A percentile compares a stretch with the other conserved stretches of the same genome.
phyloP scores from a whole-genome alignment of 2,797 vertebrate species.

The Anguilla obscura region DNA sequence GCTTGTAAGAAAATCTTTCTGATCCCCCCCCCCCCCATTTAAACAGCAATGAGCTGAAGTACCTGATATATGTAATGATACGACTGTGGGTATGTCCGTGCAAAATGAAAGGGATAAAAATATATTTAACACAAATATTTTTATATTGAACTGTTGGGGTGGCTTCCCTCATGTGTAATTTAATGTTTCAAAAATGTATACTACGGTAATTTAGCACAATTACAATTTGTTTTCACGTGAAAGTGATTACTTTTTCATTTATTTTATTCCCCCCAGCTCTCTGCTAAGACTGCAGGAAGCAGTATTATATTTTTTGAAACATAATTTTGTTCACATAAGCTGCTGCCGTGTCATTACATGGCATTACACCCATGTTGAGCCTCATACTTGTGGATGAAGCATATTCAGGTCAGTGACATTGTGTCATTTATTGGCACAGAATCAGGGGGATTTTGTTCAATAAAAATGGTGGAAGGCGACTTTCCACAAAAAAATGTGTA shows the following conservation, averaged over 20 bases:
- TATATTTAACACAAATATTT: background rate
- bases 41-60: background rate
- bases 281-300: background rate
- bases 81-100: background rate
- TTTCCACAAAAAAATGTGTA: background rate
- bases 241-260: constrained; percentile 1
- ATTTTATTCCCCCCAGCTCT: background rate
- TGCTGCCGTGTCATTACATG: background rate
- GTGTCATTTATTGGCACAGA: background rate
- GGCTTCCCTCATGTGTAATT: background rate
- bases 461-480: background rate
- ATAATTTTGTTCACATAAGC: background rate
- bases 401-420: background rate
- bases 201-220: background rate
- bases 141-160: background rate
- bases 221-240: constrained; percentile 4
- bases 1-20: background rate
- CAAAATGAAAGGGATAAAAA: background rate
- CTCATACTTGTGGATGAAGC: background rate
- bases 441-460: background rate
- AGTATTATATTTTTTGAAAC: background rate
- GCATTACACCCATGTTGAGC: background rate
- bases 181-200: background rate
- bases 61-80: background rate
- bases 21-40: background rate